Percentiles rank a stretch among this genome's conserved stretches.
phyloP scores from a whole-genome alignment of 2,113 vertebrate genomes.

The Parus major region DNA sequence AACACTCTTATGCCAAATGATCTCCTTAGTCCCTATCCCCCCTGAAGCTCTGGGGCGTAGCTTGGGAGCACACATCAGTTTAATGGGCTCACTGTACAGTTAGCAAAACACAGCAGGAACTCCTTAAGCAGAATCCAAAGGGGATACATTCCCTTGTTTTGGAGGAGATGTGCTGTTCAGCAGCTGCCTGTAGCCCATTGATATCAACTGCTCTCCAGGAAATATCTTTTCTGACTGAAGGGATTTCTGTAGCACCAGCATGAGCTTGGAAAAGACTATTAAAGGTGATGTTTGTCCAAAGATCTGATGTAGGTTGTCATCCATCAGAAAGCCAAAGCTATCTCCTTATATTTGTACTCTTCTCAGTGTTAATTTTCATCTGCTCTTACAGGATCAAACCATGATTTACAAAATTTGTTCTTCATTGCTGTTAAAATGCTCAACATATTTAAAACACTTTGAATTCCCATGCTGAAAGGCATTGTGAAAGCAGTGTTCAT shows the following conservation, averaged over 20 bases:
- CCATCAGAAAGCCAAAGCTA: neutral
- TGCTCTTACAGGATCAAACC: neutral
- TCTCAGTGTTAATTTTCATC: neutral
- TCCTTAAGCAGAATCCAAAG: neutral
- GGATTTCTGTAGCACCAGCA: neutral
- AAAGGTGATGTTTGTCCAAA: neutral
- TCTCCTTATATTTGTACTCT: neutral
- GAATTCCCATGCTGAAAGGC: constrained; percentile 32
- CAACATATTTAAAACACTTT: constrained; percentile 7
- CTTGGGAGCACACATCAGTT: neutral
- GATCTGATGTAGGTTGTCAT: neutral
- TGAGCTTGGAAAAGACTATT: neutral
- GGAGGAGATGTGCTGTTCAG: neutral
- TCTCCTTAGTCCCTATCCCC: neutral
- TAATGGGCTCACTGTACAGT: neutral
- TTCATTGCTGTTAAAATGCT: neutral
- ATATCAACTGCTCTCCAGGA: neutral
- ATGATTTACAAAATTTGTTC: neutral
- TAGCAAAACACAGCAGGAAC: neutral
- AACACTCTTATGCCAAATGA: neutral
- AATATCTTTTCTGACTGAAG: neutral
- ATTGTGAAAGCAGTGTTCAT: constrained; percentile 39
- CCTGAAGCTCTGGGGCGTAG: neutral
- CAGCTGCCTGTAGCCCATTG: neutral
- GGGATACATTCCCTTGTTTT: neutral